Evolutionary conservation across 2,888 invertebrate genomes (phyloP).

Genomic region (Sinodicranocentrus sp.): DNA sequence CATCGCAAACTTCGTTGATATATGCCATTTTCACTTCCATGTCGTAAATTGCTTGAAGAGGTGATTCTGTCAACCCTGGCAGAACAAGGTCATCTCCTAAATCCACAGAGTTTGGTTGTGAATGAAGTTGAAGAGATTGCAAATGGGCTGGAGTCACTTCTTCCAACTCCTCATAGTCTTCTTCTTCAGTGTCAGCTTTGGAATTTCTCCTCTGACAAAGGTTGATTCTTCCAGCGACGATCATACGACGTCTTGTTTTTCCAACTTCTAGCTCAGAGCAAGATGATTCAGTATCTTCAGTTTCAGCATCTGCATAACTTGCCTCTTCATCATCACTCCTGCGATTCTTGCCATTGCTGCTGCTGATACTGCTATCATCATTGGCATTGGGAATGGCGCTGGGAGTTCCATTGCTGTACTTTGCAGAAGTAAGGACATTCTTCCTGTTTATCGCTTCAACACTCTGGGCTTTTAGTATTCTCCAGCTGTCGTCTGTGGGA

Average conservation of each 20-base stretch:
- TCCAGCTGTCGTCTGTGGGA: constrained; percentile 76
- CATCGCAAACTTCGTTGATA: constrained; percentile 76
- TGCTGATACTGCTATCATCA: constrained; percentile 85
- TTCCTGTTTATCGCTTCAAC: constrained; percentile 91
- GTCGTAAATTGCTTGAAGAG: constrained; percentile 76
- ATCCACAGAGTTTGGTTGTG: constrained; percentile 70
- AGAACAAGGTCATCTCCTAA: constrained; percentile 69
- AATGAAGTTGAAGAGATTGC: constrained; percentile 63
- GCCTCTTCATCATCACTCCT: constrained; percentile 81
- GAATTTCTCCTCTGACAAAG: constrained; percentile 61
- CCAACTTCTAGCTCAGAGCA: constrained; percentile 74
- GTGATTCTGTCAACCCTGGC: constrained; percentile 72
- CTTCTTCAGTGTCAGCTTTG: constrained; percentile 73
- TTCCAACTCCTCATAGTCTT: constrained; percentile 70
- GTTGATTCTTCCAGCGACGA: constrained; percentile 60
- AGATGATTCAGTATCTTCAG: constrained; percentile 76
- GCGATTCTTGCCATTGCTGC: constrained; percentile 82
- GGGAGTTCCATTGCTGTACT: constrained; percentile 86
- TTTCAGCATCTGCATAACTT: constrained; percentile 75
- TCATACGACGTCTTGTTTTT: constrained; percentile 65
- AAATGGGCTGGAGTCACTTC: constrained; percentile 44
- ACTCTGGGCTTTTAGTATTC: constrained; percentile 88
- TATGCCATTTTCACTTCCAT: constrained; percentile 77
- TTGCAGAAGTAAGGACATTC: constrained; percentile 91
- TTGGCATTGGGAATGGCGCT: constrained; percentile 1